phyloP scores from a whole-genome alignment of 2,888 invertebrate species.

The Erynnis tages region DNA sequence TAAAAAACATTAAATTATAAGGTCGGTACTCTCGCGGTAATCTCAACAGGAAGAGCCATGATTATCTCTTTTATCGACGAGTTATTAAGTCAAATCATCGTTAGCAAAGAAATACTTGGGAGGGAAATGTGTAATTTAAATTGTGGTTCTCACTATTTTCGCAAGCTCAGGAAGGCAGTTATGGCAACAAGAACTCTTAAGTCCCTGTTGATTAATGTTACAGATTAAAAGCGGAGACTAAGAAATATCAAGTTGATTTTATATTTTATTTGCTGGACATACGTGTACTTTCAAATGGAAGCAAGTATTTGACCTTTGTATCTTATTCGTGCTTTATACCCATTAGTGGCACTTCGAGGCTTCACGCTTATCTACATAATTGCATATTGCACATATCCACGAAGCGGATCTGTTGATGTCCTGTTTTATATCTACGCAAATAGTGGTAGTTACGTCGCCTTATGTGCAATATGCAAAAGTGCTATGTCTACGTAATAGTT shows the following conservation, averaged over 20 bases:
- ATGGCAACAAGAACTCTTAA: background rate
- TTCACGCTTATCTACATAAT: slow-evolving; percentile 38
- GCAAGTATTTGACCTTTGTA: slow-evolving; percentile 35
- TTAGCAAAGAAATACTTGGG: background rate
- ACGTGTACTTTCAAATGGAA: slow-evolving; percentile 23
- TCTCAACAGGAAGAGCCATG: no score
- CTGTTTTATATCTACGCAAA: slow-evolving; percentile 25
- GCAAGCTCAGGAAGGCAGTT: background rate
- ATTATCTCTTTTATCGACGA: no score
- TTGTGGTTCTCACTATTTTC: background rate
- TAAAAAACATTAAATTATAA: background rate
- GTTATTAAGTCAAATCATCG: no score
- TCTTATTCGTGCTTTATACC: slow-evolving; percentile 33
- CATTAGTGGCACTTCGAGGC: slow-evolving; percentile 35
- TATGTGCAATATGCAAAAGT: slow-evolving; percentile 1
- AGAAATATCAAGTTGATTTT: background rate
- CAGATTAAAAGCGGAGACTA: background rate
- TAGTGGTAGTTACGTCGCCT: slow-evolving; percentile 7
- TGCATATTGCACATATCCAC: slow-evolving; percentile 35
- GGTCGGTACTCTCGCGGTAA: no score
- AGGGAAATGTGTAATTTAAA: no score
- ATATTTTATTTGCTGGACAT: slow-evolving; percentile 13
- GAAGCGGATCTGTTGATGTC: slow-evolving; percentile 32
- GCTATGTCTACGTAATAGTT: slow-evolving; percentile 6
- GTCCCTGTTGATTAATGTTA: background rate